Conservation (phyloP, 2,113 vertebrate species). For the Mirounga angustirostris region DNA sequence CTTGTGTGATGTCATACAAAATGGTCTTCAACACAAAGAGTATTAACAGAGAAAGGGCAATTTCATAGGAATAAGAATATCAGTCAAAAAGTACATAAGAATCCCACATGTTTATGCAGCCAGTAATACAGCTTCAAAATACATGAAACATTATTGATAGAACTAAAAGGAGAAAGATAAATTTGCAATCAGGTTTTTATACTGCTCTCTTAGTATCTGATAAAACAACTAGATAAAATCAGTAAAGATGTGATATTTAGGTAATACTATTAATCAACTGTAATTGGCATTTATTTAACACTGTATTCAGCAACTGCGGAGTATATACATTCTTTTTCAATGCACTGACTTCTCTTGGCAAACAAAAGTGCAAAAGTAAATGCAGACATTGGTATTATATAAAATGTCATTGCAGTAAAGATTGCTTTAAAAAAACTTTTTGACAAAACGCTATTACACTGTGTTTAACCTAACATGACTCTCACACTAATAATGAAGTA, state of each 20-base stretch:
- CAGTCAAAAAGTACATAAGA: not conserved
- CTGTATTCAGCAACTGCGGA: not conserved
- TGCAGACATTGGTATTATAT: not conserved
- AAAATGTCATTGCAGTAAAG: constrained; percentile 3
- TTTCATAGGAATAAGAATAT: not conserved
- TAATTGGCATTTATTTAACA: not conserved
- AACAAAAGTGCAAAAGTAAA: not conserved
- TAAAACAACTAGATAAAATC: not conserved
- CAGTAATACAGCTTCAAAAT: constrained; percentile 11
- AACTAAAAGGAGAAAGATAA: constrained; percentile 15
- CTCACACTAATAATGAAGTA: not conserved
- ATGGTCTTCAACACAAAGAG: not conserved
- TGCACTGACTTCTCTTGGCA: not conserved
- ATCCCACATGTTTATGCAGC: not conserved
- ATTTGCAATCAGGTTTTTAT: not conserved
- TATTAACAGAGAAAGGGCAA: not conserved
- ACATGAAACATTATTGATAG: not conserved
- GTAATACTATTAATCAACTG: not conserved
- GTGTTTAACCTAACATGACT: not conserved
- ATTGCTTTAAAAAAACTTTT: not conserved
- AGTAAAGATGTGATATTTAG: not conserved
- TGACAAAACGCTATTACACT: not conserved
- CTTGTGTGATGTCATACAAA: not conserved
- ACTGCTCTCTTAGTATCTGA: not conserved
- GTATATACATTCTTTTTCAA: not conserved